Conservation (phyloP, 2,888 invertebrate species). For the Drosophila fungiperda region DNA sequence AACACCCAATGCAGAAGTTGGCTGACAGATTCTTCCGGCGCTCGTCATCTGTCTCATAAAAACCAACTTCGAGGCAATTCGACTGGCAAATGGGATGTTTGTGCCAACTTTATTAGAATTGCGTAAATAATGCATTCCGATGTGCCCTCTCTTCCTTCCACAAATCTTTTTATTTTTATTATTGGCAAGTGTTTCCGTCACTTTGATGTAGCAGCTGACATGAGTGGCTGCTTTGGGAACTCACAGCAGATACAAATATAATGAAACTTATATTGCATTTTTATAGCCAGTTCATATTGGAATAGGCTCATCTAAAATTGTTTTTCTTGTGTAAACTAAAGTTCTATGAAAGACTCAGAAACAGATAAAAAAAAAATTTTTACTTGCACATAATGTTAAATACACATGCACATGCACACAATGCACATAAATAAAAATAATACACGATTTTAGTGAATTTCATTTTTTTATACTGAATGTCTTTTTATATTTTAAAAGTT, state of each 20-base stretch:
- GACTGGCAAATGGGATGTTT: constrained; percentile 56
- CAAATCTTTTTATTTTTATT: constrained; percentile 1
- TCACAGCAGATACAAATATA: constrained; percentile 11
- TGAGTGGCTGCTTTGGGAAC: constrained; percentile 3
- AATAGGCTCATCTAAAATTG: background rate
- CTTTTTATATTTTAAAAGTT: background rate
- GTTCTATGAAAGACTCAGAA: background rate
- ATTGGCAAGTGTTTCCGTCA: constrained; percentile 38
- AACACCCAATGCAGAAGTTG: constrained; percentile 8
- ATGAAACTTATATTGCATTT: constrained; percentile 15
- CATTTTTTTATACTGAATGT: too few relatives aligned
- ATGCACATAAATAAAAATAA: too few relatives aligned
- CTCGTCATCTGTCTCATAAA: constrained; percentile 34
- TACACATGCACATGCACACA: too few relatives aligned
- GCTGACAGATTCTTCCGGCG: constrained; percentile 28
- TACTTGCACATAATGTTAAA: background rate
- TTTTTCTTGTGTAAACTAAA: background rate
- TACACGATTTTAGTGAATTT: too few relatives aligned
- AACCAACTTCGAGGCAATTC: constrained; percentile 12
- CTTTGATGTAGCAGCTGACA: constrained; percentile 49
- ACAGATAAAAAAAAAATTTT: too few relatives aligned
- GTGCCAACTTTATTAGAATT: constrained; percentile 63
- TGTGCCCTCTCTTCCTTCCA: background rate
- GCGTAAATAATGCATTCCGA: constrained; percentile 40
- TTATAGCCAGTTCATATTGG: constrained; percentile 3